A percentile compares a stretch with the other conserved stretches of the same genome.
Evolutionary conservation across 2,888 invertebrate genomes (phyloP).

Genomic region (Nymphalis urticae): DNA sequence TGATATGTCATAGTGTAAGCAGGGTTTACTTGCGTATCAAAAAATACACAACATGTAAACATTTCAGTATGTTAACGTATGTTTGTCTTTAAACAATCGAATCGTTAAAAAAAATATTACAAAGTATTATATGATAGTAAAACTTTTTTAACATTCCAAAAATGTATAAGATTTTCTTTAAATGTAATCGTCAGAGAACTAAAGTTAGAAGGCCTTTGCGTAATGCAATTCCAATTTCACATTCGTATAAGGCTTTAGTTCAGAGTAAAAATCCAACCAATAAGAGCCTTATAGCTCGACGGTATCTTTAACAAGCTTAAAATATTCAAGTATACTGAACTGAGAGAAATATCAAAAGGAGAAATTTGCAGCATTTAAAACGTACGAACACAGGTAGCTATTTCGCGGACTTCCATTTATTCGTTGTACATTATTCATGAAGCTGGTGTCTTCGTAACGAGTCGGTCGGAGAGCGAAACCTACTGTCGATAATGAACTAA

Average conservation of each 20-base stretch:
- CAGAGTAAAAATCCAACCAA: slow-evolving; percentile 20
- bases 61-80: no score
- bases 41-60: no score
- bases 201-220: not conserved
- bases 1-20: no score
- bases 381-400: slow-evolving; percentile 64
- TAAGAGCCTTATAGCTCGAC: slow-evolving; percentile 18
- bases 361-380: slow-evolving; percentile 69
- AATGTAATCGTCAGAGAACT: no score
- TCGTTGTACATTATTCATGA: slow-evolving; percentile 77
- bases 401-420: slow-evolving; percentile 68
- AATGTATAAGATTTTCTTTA: no score
- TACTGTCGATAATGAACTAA: slow-evolving; percentile 72
- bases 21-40: no score
- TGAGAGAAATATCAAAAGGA: slow-evolving; percentile 56
- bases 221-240: not conserved
- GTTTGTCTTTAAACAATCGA: no score
- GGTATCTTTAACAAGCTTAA: slow-evolving; percentile 27
- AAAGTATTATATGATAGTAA: no score
- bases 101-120: no score
- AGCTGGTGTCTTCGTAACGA: slow-evolving; percentile 71
- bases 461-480: slow-evolving; percentile 66
- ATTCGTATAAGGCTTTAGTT: slow-evolving; percentile 10
- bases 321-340: slow-evolving; percentile 21
- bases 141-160: no score